Conservation (phyloP, 2,888 invertebrate genomes). For the Chalcis sispes region DNA sequence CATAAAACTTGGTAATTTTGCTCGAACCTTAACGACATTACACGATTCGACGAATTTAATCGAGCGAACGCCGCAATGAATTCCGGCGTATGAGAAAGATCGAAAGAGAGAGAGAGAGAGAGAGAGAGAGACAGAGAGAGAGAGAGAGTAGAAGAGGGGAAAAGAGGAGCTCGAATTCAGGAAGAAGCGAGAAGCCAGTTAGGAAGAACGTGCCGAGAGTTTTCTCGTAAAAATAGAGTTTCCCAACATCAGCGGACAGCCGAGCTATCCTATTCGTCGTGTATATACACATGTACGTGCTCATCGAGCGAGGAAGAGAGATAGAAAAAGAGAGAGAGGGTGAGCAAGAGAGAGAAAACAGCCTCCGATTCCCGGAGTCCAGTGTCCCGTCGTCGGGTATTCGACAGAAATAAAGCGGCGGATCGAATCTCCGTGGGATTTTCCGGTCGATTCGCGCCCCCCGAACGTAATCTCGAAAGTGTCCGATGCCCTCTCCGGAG, state of each 20-base stretch:
- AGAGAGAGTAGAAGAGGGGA: slow-evolving; percentile 29
- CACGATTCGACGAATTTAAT: slow-evolving; percentile 34
- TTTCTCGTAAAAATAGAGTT: slow-evolving; percentile 55
- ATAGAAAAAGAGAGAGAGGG: too few species aligned
- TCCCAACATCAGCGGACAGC: slow-evolving; percentile 43
- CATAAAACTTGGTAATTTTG: slow-evolving; percentile 33
- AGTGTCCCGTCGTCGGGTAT: slow-evolving; percentile 63
- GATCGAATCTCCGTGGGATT: slow-evolving; percentile 66
- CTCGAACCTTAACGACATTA: slow-evolving; percentile 20
- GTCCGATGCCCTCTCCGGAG: slow-evolving; percentile 67
- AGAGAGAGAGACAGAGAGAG: slow-evolving; percentile 28
- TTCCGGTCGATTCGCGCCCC: slow-evolving; percentile 66
- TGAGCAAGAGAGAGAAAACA: too few species aligned
- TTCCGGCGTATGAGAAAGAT: slow-evolving; percentile 4
- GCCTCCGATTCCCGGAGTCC: slow-evolving; percentile 12
- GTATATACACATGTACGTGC: slow-evolving; percentile 43
- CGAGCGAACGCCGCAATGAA: slow-evolving; percentile 22
- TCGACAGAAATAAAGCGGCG: slow-evolving; percentile 64
- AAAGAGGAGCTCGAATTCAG: slow-evolving; percentile 20
- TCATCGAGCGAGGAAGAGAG: slow-evolving; percentile 28
- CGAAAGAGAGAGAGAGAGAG: not conserved
- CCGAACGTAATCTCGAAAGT: slow-evolving; percentile 73
- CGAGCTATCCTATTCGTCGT: slow-evolving; percentile 7
- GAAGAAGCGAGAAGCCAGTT: slow-evolving; percentile 35
- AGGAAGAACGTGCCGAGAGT: slow-evolving; percentile 51